Conservation (phyloP, 1,140 invertebrate genomes). For the Battus philenor region DNA sequence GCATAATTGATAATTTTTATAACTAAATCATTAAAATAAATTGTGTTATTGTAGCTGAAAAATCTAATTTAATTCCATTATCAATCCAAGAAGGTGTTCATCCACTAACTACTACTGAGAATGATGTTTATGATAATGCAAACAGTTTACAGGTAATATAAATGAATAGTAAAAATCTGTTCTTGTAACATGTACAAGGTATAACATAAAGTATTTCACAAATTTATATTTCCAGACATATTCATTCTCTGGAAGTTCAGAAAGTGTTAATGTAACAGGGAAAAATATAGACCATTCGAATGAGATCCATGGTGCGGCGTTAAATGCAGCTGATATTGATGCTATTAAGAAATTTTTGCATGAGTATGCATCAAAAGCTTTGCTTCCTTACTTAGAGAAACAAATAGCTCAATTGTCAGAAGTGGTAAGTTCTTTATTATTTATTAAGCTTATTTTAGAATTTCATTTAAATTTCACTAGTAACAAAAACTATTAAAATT, state of each 20-base stretch:
- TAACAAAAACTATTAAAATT: too few relatives aligned
- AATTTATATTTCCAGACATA: constrained; percentile 40
- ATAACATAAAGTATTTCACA: background rate
- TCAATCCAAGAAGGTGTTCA: constrained; percentile 44
- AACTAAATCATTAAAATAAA: too few relatives aligned
- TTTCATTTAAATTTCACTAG: too few relatives aligned
- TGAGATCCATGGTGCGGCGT: constrained; percentile 82
- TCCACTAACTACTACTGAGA: constrained; percentile 52
- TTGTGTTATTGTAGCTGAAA: constrained; percentile 31
- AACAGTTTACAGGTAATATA: constrained; percentile 78
- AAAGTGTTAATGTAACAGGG: constrained; percentile 77
- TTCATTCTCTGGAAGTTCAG: constrained; percentile 76
- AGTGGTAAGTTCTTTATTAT: constrained; percentile 76
- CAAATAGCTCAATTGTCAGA: constrained; percentile 90
- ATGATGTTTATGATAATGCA: constrained; percentile 75
- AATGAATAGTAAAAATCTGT: constrained; percentile 44
- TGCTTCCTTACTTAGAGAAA: constrained; percentile 93
- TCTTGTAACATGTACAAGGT: background rate
- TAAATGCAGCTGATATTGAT: constrained; percentile 89
- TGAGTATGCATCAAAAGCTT: constrained; percentile 90
- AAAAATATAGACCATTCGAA: constrained; percentile 78
- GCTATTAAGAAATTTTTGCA: constrained; percentile 89
- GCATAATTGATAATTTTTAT: too few relatives aligned
- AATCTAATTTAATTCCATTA: constrained; percentile 20
- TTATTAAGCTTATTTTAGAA: too few relatives aligned